Evolutionary conservation across 2,888 invertebrate species (phyloP).

Genomic region (Lithodes maja): DNA sequence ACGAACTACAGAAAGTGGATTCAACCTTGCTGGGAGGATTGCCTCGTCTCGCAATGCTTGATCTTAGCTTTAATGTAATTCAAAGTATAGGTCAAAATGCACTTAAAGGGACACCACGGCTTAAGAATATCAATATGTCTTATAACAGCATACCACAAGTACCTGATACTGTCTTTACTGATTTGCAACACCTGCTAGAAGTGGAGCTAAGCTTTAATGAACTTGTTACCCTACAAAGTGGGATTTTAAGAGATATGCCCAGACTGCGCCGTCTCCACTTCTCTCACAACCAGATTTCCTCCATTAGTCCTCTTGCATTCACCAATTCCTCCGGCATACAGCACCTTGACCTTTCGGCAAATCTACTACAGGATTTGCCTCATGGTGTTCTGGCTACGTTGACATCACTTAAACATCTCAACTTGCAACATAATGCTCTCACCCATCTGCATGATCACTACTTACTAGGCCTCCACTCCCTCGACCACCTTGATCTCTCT

Average conservation of each 20-base stretch:
- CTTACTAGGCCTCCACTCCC: constrained; percentile 81
- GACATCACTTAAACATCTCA: constrained; percentile 82
- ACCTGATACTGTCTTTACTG: constrained; percentile 79
- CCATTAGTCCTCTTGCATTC: constrained; percentile 46
- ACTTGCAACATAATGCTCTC: constrained; percentile 86
- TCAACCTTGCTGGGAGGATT: constrained; percentile 50
- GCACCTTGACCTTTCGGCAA: constrained; percentile 85
- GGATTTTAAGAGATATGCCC: constrained; percentile 79
- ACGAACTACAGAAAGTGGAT: constrained; percentile 67
- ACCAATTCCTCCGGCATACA: constrained; percentile 80
- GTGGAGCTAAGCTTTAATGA: constrained; percentile 86
- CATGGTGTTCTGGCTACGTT: constrained; percentile 82
- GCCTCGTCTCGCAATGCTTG: constrained; percentile 73
- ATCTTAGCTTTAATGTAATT: constrained; percentile 84
- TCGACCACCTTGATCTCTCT: constrained; percentile 82
- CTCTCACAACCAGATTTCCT: constrained; percentile 63
- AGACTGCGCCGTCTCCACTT: constrained; percentile 78
- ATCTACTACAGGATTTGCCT: constrained; percentile 84
- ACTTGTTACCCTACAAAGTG: constrained; percentile 77
- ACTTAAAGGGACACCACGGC: constrained; percentile 81
- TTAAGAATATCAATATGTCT: constrained; percentile 85
- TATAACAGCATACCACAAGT: constrained; percentile 84
- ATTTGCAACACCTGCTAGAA: constrained; percentile 81
- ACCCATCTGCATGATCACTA: constrained; percentile 84
- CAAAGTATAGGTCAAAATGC: constrained; percentile 82